A percentile compares a stretch with the other conserved stretches of the same genome.
Evolutionary conservation across 2,797 vertebrate species (phyloP).

Genomic region (Amblyopsis hoosieri): DNA sequence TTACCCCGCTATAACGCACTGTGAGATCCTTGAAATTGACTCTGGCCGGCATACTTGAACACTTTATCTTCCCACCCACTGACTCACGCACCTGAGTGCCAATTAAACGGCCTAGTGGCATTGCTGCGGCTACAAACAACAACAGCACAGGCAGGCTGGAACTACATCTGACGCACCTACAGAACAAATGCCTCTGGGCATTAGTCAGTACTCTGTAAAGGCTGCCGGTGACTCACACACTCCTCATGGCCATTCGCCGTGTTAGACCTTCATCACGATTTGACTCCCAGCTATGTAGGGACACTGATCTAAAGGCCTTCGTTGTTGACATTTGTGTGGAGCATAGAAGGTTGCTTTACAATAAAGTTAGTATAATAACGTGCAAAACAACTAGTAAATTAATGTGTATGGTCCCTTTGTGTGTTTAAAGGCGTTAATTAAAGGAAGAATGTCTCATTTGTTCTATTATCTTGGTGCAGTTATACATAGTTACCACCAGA

Average conservation of each 20-base stretch:
- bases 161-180: conserved; percentile 54
- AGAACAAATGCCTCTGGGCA: conserved; percentile 45
- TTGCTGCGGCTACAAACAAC: conserved; percentile 25
- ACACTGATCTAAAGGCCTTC: too few species aligned
- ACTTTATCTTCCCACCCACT: conserved; percentile 12
- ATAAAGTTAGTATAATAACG: background rate
- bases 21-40: conserved; percentile 11
- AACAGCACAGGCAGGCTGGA: conserved; percentile 39
- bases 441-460: background rate
- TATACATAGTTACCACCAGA: conserved; percentile 42
- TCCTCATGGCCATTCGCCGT: conserved; percentile 44
- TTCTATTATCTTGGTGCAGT: conserved; percentile 26
- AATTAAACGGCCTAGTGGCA: conserved; percentile 44
- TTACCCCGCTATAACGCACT: background rate
- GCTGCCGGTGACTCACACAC: conserved; percentile 56
- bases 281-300: too few species aligned
- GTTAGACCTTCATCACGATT: conserved; percentile 7
- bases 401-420: background rate
- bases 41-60: conserved; percentile 11
- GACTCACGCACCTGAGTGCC: conserved; percentile 37
- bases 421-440: background rate
- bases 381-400: background rate
- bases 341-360: background rate
- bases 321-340: too few species aligned
- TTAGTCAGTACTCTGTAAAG: conserved; percentile 57